Base-by-base conservation (phyloP, 1,140 invertebrate species). In the Bombus confusus region DNA sequence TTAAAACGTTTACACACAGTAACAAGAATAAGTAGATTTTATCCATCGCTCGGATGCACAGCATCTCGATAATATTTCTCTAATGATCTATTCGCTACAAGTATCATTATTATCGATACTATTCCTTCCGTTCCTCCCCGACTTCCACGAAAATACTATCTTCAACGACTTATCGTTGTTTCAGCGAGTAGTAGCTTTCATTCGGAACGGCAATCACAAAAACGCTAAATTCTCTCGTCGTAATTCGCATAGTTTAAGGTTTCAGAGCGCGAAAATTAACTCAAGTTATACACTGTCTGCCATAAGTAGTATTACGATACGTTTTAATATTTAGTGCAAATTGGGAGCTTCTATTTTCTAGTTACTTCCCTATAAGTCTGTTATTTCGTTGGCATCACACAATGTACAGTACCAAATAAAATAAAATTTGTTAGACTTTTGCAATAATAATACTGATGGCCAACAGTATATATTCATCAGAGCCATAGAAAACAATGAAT, bases 41-140 rank as follows among this genome's bases (percentile, higher is more conserved):
- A 41, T 5, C 1, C 2, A 6, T 77, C 25, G 22, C 18, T 77
- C 37, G 18, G 66, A 59, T 47, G 31, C 68, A 71, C 47, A 71
- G 52, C n/a, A 71, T 59, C 66, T 31, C 22, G 13, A 25, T 34
- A 34, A 52, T 34, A 34, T 31, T 41, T 68, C 25, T 43, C 15
- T 3, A 31, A 83, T 10, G 12, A 31, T 66, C 52, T 69, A 71
- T 5, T 13, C 13, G 43, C 66, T 79, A 62, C 5, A 43, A 79
- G 28, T 47, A 84, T 84, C 39, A 43, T 78, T 59, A 79, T 79
- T n/a, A 28, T 59, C 34, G 15, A 69, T 84, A 71, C 28, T 31
- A 79, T 31, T 39, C 25, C 22, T 79, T 79, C 31, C 43, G 12
- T 79, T 57, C 28, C n/a, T 47, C 25, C 4, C 0, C 1, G 34